phyloP scores from a whole-genome alignment of 1,140 invertebrate species.

The Zaprionus lachaisei region DNA sequence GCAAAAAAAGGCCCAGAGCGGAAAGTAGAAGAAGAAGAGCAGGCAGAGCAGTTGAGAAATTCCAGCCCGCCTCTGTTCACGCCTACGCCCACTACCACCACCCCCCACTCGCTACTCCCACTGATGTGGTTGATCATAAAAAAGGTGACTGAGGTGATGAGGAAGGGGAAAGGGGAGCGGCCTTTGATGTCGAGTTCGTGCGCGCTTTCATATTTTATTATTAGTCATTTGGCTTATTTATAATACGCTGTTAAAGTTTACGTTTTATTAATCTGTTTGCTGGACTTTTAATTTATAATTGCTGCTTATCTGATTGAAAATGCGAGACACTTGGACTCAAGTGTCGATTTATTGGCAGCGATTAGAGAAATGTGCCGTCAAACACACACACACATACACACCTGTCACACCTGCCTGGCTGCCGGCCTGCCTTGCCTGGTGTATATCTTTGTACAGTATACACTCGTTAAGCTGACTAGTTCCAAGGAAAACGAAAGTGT shows the following conservation, averaged over 20 bases:
- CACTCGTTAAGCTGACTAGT: neutral
- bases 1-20: slow-evolving; percentile 28
- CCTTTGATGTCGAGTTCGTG: slow-evolving; percentile 71
- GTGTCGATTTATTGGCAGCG: slow-evolving; percentile 76
- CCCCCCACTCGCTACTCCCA: slow-evolving; percentile 6
- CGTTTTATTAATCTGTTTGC: slow-evolving; percentile 80
- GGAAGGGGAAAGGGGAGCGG: slow-evolving; percentile 5
- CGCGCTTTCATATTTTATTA: slow-evolving; percentile 79
- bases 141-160: slow-evolving; percentile 7
- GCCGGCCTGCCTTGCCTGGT: neutral
- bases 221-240: slow-evolving; percentile 81
- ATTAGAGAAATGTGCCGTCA: slow-evolving; percentile 59
- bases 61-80: slow-evolving; percentile 8
- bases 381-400: slow-evolving; percentile 1
- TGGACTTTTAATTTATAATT: slow-evolving; percentile 82
- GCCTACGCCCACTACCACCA: slow-evolving; percentile 10
- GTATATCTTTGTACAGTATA: neutral
- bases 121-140: slow-evolving; percentile 46
- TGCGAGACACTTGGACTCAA: slow-evolving; percentile 72
- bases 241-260: slow-evolving; percentile 79
- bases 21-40: slow-evolving; percentile 28
- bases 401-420: neutral
- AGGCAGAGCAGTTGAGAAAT: slow-evolving; percentile 21
- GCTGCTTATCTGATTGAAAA: slow-evolving; percentile 79
- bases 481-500: neutral